These are phyloP conservation scores for Hyperoodon ampullatus DNA, from an alignment of 2,113 vertebrate species.

Conservation along the genomic window DNA sequence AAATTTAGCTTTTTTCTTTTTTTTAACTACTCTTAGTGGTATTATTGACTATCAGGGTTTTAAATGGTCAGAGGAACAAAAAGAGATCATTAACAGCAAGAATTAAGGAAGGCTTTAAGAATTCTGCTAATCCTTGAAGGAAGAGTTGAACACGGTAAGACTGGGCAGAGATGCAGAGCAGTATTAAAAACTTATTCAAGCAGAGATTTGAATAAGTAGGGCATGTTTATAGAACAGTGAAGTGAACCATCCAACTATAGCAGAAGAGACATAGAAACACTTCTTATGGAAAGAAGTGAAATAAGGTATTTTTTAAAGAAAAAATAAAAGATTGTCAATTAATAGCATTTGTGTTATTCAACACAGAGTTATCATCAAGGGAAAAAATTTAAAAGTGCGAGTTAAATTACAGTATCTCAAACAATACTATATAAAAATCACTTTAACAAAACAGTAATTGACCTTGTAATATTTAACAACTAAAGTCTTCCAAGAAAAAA, in stretches of 20 bases:
- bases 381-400: conserved; percentile 5
- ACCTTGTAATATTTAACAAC: not conserved
- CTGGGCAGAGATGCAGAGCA: not conserved
- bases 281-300: not conserved
- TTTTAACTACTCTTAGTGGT: not conserved
- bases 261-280: not conserved
- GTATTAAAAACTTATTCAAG: not conserved
- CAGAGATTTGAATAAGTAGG: not conserved
- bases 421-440: not conserved
- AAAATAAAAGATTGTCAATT: not conserved
- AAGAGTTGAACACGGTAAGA: not conserved
- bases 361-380: not conserved
- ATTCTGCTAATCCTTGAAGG: not conserved
- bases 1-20: not conserved
- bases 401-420: conserved; percentile 22
- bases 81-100: not conserved
- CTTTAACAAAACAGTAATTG: not conserved
- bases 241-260: conserved; percentile 4
- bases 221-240: not conserved
- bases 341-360: not conserved
- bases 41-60: not conserved
- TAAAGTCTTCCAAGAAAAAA: not conserved
- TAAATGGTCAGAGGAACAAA: not conserved
- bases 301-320: not conserved
- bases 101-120: not conserved